These are phyloP conservation scores for Montipora sp. DNA, from an alignment of 64 coral and sea anemone genomes.

Conservation along the genomic window DNA sequence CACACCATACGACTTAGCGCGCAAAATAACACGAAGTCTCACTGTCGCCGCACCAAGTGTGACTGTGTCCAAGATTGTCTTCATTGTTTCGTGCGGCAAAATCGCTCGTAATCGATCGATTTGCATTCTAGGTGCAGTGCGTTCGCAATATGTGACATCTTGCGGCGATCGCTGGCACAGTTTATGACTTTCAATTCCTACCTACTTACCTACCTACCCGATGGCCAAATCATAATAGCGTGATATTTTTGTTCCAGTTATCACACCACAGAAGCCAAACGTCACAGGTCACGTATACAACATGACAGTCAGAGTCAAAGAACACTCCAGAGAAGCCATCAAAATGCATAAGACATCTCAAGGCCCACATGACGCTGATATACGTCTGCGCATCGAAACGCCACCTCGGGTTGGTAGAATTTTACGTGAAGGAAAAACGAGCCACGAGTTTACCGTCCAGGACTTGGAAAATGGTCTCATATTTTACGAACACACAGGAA, in stretches of 20 bases:
- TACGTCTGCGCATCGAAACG: conserved; percentile 58
- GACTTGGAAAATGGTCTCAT: conserved; percentile 85
- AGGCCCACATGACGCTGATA: conserved; percentile 12
- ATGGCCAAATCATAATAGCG: too few relatives aligned
- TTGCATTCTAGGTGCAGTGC: too few relatives aligned
- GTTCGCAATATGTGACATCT: too few relatives aligned
- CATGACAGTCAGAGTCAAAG: conserved; percentile 77
- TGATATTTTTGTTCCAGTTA: conserved; percentile 35
- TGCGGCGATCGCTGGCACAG: too few relatives aligned
- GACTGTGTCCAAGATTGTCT: too few relatives aligned
- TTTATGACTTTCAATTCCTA: too few relatives aligned
- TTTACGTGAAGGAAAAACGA: conserved; percentile 66
- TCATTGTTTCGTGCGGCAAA: too few relatives aligned
- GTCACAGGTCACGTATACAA: conserved; percentile 52
- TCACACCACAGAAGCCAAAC: conserved; percentile 27
- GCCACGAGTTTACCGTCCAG: conserved; percentile 67
- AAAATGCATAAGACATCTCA: conserved; percentile 51
- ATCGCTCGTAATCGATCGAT: too few relatives aligned
- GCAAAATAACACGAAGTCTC: too few relatives aligned
- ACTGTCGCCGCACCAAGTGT: too few relatives aligned
- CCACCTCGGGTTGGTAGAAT: conserved; percentile 86
- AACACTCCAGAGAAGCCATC: conserved; percentile 73
- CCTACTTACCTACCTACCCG: too few relatives aligned
- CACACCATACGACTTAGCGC: too few relatives aligned
- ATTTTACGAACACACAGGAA: conserved; percentile 82